Evolutionary conservation across 2,888 invertebrate species (phyloP), one percentile per base, ranked within the genome.

Genomic region (Agriopis aurantiaria): DNA sequence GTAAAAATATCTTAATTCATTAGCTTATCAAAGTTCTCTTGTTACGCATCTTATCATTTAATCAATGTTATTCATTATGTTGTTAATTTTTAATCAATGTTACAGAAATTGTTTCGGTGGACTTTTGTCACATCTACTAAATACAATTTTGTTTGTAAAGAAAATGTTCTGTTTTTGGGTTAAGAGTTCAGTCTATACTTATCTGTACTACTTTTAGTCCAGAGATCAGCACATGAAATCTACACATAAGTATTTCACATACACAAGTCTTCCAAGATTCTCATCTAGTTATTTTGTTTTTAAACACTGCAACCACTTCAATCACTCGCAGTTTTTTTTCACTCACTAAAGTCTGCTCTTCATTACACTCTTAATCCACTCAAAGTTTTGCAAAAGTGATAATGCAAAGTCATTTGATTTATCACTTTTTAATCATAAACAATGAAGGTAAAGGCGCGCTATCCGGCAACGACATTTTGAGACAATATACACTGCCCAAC

Each of bases 401-500:
- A 89, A 87, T 87, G 93, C 91, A 88, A 84, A 91, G 92, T 93
- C 92, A 93, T 91, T 91, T 91, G 90, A 92, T 92, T 90, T 92
- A 91, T 93, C 92, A 92, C 93, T 92, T 91, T 92, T 91, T 92
- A 85, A 91, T 93, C 86, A 92, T 91, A 93, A 94, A 94, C 92
- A 93, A 93, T 91, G 82, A 82, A 80, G 80, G 78, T 78, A 79
- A 85, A 70, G 84, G 84, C 89, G 87, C 90, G 89, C 88, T 88
- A 86, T 88, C 83, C 85, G 84, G 88, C 87, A 88, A 87, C 90
- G 88, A 91, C 93, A 93, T 93, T 93, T 92, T 92, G 88, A 92
- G 91, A 93, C 92, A 94, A 93, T 92, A 93, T 93, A 91, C 93
- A 92, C 94, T 90, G 92, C 88, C 90, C 93, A 86, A 89, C 93